Evolutionary conservation across 2,888 invertebrate species (phyloP).

Genomic region (Cephonodes hylas): DNA sequence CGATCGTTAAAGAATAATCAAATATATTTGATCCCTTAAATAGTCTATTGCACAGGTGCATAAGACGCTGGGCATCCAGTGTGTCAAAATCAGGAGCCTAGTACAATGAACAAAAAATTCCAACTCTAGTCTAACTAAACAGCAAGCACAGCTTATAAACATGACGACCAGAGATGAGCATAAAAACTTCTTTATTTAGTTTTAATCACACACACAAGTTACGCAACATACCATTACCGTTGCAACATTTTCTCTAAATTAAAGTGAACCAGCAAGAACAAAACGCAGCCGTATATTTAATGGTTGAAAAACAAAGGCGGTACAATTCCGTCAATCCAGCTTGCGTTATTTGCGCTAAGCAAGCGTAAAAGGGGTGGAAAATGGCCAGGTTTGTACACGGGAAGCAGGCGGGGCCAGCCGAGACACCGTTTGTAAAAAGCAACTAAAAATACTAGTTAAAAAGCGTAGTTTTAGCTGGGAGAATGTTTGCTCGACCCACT

Average conservation of each 20-base stretch:
- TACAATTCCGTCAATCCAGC: slow-evolving; percentile 38
- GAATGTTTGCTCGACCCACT: slow-evolving; percentile 74
- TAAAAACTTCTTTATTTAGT: too few species aligned
- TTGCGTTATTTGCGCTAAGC: slow-evolving; percentile 40
- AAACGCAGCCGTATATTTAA: slow-evolving; percentile 18
- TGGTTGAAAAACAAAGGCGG: slow-evolving; percentile 19
- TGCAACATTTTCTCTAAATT: slow-evolving; percentile 7
- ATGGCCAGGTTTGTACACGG: slow-evolving; percentile 32
- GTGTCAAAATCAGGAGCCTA: too few species aligned
- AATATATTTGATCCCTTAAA: too few species aligned
- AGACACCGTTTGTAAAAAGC: slow-evolving; percentile 60
- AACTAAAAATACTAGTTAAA: slow-evolving; percentile 72
- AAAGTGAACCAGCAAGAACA: not conserved
- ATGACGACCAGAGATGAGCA: too few species aligned
- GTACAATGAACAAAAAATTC: too few species aligned
- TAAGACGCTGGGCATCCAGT: too few species aligned
- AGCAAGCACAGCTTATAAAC: too few species aligned
- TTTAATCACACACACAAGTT: not conserved
- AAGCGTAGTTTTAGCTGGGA: slow-evolving; percentile 66
- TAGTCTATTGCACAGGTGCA: too few species aligned
- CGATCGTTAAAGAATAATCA: too few species aligned
- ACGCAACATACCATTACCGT: not conserved
- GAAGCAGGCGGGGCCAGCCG: slow-evolving; percentile 42
- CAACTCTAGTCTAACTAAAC: too few species aligned
- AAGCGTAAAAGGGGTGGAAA: slow-evolving; percentile 35